Percentiles rank a stretch among this genome's conserved stretches.
These are phyloP conservation scores for Cantharis flavilabris DNA, from an alignment of 2,888 invertebrate genomes.

Conservation along the genomic window DNA sequence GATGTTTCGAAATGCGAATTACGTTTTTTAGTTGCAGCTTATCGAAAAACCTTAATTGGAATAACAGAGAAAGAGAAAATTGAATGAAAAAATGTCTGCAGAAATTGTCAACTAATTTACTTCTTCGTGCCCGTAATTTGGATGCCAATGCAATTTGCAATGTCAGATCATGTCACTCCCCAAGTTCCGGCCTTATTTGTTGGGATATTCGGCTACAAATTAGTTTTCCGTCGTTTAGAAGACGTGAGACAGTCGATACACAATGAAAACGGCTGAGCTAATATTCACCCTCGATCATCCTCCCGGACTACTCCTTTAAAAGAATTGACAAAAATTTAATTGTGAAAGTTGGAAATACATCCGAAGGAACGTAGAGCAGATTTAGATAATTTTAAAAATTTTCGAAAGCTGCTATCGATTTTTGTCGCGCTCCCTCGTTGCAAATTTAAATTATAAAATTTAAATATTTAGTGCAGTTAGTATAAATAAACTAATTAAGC, in stretches of 20 bases:
- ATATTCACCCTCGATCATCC: constrained; percentile 20
- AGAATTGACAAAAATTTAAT: not conserved
- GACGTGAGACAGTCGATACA: constrained; percentile 25
- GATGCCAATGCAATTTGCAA: constrained; percentile 26
- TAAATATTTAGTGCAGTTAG: not conserved
- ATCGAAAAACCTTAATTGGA: not conserved
- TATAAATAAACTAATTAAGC: not conserved
- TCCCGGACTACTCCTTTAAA: not conserved
- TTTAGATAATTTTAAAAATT: not conserved
- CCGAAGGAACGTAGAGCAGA: not conserved
- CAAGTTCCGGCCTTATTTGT: constrained; percentile 44
- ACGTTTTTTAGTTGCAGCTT: not conserved
- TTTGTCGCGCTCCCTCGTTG: not conserved
- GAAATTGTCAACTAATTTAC: not conserved
- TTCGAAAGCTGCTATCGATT: not conserved
- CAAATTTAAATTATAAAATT: not conserved
- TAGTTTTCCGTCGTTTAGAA: constrained; percentile 39
- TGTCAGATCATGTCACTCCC: constrained; percentile 42
- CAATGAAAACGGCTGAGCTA: constrained; percentile 21
- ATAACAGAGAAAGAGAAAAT: not conserved
- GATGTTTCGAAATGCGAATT: not conserved
- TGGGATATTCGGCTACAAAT: constrained; percentile 46
- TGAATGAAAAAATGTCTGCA: not conserved
- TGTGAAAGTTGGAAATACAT: not conserved
- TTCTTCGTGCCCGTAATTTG: not conserved